A percentile compares a stretch with the other conserved stretches of the same genome.
These are phyloP conservation scores for Penelope pileata DNA, from an alignment of 2,113 vertebrate genomes.

Conservation along the genomic window DNA sequence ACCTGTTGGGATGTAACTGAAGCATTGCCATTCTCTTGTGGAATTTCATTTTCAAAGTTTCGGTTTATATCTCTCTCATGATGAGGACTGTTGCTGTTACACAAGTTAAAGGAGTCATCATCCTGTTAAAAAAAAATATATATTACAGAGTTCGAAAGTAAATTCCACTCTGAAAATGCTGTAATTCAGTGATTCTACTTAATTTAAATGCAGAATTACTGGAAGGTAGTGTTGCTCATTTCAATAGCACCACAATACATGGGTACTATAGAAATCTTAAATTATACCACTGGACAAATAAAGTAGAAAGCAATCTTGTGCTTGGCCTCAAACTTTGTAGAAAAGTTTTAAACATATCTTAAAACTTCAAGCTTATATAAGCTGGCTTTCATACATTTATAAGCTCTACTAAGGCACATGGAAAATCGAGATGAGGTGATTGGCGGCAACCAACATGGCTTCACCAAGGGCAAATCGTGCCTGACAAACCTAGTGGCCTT, in stretches of 20 bases:
- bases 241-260: background rate
- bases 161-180: background rate
- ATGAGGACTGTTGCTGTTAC: conserved; percentile 74
- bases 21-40: conserved; percentile 73
- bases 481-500: too few species aligned
- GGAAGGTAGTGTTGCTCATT: background rate
- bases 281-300: background rate
- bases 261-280: background rate
- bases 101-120: conserved; percentile 72
- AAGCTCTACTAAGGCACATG: too few species aligned
- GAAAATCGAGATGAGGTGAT: too few species aligned
- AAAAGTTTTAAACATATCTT: background rate
- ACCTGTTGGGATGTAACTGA: conserved; percentile 71
- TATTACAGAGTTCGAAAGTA: background rate
- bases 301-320: background rate
- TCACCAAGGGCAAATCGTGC: too few species aligned
- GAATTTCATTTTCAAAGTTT: conserved; percentile 76
- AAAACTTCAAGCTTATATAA: background rate
- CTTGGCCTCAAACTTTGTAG: background rate
- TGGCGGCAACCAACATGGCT: too few species aligned
- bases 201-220: background rate
- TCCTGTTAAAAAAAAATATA: conserved; percentile 38
- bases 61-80: conserved; percentile 76
- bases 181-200: background rate
- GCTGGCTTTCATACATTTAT: background rate